Percentiles rank a stretch among this genome's conserved stretches.
Conservation (phyloP, 53 echinoderm and acorn worm species). For the Mesocentrotus franciscanus region DNA sequence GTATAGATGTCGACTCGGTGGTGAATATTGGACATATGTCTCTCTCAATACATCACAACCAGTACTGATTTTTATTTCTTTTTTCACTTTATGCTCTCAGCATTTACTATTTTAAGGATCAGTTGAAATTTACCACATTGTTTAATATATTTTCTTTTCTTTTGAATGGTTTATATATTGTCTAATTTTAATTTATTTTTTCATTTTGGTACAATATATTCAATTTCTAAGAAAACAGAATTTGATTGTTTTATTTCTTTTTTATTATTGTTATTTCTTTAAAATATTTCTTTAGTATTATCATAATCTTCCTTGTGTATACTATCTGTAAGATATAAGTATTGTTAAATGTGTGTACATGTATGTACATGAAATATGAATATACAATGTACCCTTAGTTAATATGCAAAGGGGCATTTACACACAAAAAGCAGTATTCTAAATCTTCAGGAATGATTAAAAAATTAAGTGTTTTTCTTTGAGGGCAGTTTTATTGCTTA, state of each 20-base stretch:
- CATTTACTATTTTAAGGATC: not conserved
- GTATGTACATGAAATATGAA: not conserved
- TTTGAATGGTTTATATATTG: not conserved
- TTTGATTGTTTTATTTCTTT: not conserved
- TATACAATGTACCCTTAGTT: not conserved
- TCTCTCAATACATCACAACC: not conserved
- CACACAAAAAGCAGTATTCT: not conserved
- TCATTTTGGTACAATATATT: not conserved
- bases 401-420: not conserved
- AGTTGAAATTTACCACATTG: not conserved
- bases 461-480: not conserved
- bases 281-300: no score
- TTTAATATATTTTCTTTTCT: not conserved
- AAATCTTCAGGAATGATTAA: not conserved
- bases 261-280: no score
- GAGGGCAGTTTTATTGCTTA: not conserved
- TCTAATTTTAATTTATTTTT: not conserved
- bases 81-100: not conserved
- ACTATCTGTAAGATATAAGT: no score
- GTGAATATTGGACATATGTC: slow-evolving; percentile 1
- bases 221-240: not conserved
- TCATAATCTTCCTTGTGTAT: not conserved
- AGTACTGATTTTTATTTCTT: not conserved
- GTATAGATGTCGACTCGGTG: not conserved
- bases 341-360: no score